A percentile compares a stretch with the other conserved stretches of the same genome.
Evolutionary conservation across 64 coral and sea anemone species (phyloP).

Genomic region (Montipora cactus): DNA sequence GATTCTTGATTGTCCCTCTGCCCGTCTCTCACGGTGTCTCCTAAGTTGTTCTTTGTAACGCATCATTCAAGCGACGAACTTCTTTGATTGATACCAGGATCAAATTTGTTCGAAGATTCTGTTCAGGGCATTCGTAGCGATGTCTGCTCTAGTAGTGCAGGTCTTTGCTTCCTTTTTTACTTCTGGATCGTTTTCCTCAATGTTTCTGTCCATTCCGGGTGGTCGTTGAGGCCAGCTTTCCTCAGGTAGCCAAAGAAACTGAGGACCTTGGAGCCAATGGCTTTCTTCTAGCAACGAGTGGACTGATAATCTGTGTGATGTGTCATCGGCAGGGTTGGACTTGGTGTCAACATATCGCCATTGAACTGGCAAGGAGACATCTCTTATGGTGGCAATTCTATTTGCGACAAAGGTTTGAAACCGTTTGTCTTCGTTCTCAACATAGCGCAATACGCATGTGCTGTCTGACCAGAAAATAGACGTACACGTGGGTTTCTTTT

Average conservation of each 20-base stretch:
- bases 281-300: no score
- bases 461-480: background rate
- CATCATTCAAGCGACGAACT: slow-evolving; percentile 27
- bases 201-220: no score
- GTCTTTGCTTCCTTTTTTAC: background rate
- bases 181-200: no score
- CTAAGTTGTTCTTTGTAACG: slow-evolving; percentile 1
- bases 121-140: background rate
- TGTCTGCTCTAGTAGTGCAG: background rate
- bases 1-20: no score
- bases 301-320: background rate
- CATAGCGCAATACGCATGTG: background rate
- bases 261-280: no score
- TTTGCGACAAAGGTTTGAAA: background rate
- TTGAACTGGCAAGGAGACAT: background rate
- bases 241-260: no score
- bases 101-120: slow-evolving; percentile 13
- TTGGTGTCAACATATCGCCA: background rate
- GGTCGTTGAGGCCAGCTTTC: no score
- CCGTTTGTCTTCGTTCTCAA: background rate
- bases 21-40: no score
- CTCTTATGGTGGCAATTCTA: slow-evolving; percentile 1
- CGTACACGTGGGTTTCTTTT: background rate
- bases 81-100: slow-evolving; percentile 16
- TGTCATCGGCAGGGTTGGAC: background rate